A percentile compares a stretch with the other conserved stretches of the same genome.
Evolutionary conservation across 2,797 vertebrate species (phyloP).

Genomic region (Acipenser ruthenus): DNA sequence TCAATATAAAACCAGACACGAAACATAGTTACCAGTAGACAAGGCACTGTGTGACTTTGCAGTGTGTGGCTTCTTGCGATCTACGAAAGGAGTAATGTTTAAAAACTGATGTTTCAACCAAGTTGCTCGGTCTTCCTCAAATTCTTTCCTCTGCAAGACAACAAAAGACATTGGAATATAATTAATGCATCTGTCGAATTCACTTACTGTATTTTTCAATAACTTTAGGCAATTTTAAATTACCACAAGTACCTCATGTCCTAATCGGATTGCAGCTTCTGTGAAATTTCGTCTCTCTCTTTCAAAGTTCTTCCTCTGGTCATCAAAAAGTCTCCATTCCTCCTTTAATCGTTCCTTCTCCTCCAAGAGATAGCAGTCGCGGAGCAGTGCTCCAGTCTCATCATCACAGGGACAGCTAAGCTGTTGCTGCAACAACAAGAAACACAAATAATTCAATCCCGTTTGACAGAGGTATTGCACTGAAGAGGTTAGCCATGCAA

Average conservation of each 20-base stretch:
- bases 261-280: slow-evolving; percentile 89
- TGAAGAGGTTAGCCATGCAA: no score
- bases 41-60: slow-evolving; percentile 53
- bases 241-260: slow-evolving; percentile 72
- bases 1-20: no score
- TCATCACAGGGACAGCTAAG: slow-evolving; percentile 77
- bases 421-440: slow-evolving; percentile 66
- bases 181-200: no score
- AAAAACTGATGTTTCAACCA: slow-evolving; percentile 71
- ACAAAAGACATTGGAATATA: neutral
- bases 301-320: slow-evolving; percentile 87
- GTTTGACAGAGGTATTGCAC: neutral
- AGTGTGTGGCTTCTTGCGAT: slow-evolving; percentile 49
- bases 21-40: slow-evolving; percentile 50
- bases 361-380: slow-evolving; percentile 78
- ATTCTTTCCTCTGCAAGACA: slow-evolving; percentile 50
- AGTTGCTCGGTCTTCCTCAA: slow-evolving; percentile 58
- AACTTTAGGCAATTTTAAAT: neutral
- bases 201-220: no score
- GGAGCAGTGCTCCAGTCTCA: slow-evolving; percentile 68
- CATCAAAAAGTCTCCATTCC: slow-evolving; percentile 80
- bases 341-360: slow-evolving; percentile 82
- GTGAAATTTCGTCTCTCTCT: slow-evolving; percentile 87
- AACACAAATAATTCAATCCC: neutral
- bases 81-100: slow-evolving; percentile 61